Percentiles rank a stretch among this genome's conserved stretches.
Conservation (phyloP, 2,113 vertebrate genomes). For the Pseudorectes ferrugineus region DNA sequence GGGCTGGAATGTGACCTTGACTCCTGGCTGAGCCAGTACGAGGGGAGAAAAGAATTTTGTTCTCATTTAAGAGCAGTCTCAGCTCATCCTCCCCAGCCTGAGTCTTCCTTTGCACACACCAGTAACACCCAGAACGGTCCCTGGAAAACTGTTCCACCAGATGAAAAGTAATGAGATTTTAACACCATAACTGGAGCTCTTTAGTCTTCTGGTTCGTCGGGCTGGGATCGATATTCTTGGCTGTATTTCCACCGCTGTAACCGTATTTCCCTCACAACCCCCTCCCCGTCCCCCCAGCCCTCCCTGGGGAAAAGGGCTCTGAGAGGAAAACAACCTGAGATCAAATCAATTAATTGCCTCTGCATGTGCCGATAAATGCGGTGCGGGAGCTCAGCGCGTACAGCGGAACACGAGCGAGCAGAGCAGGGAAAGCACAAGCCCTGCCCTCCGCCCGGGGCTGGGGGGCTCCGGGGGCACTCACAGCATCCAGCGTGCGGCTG, state of each 20-base stretch:
- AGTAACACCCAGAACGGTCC: background rate
- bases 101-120: background rate
- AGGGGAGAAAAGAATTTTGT: background rate
- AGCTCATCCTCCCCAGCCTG: background rate
- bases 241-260: background rate
- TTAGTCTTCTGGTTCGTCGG: background rate
- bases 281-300: background rate
- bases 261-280: background rate
- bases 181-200: background rate
- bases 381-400: rapidly evolving
- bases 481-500: rapidly evolving
- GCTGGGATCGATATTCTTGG: background rate
- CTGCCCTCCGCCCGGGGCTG: background rate
- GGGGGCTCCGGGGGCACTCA: background rate
- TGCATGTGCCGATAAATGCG: background rate
- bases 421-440: background rate
- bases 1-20: background rate
- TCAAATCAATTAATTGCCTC: slow-evolving; percentile 46
- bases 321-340: slow-evolving; percentile 5
- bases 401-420: rapidly evolving
- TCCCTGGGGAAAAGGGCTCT: background rate
- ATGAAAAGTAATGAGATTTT: background rate
- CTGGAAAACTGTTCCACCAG: background rate
- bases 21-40: background rate
- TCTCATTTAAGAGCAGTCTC: background rate